Percentiles rank a stretch among this genome's conserved stretches.
Conservation (phyloP, 2,113 vertebrate species). For the Cebus imitator region DNA sequence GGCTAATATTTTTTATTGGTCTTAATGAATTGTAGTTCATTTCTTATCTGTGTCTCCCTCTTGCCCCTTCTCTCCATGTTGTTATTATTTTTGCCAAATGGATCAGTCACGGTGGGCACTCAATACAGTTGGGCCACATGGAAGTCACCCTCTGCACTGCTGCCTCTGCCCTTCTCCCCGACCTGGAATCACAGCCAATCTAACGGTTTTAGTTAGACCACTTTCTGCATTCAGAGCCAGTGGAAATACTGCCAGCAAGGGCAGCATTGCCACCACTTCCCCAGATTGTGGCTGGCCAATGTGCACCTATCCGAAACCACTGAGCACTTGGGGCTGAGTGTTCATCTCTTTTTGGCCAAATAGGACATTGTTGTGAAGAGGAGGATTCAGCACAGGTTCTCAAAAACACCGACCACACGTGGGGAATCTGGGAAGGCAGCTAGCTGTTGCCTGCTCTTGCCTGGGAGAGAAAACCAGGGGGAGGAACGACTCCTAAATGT, state of each 20-base stretch:
- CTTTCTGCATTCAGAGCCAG: constrained; percentile 43
- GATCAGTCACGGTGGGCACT: neutral
- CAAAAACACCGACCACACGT: accelerated
- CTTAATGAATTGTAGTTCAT: neutral
- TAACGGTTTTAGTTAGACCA: constrained; percentile 57
- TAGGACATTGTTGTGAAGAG: neutral
- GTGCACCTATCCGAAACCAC: neutral
- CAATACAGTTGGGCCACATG: neutral
- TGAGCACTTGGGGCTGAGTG: neutral
- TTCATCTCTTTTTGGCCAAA: neutral
- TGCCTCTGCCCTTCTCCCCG: neutral
- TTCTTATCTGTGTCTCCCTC: neutral
- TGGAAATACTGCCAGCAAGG: constrained; percentile 1
- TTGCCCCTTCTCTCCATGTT: neutral
- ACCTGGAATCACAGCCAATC: constrained; percentile 53
- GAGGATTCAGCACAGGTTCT: neutral
- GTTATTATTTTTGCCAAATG: neutral
- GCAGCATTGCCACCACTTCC: constrained; percentile 22
- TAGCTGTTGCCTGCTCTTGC: neutral
- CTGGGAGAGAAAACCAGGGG: neutral
- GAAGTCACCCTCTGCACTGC: neutral
- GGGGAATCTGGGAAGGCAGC: neutral
- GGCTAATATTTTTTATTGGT: no score
- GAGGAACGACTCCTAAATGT: neutral
- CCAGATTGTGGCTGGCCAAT: constrained; percentile 42